Percentiles rank a stretch among this genome's conserved stretches.
phyloP scores from a whole-genome alignment of 2,888 invertebrate genomes.

The Tenthredo amoena region DNA sequence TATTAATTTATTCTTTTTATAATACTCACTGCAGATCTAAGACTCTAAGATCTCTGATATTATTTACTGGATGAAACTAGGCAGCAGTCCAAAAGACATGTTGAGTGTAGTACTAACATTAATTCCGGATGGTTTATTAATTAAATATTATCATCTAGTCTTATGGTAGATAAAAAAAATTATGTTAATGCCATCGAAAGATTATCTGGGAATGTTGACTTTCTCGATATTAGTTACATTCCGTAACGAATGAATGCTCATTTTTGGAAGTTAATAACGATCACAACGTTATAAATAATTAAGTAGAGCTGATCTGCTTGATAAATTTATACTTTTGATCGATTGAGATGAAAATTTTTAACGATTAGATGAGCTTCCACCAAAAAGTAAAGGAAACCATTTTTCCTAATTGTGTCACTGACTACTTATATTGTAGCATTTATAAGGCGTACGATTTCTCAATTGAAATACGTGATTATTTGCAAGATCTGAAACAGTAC shows the following conservation, averaged over 20 bases:
- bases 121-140: slow-evolving; percentile 60
- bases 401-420: neutral
- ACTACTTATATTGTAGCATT: slow-evolving; percentile 8
- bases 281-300: neutral
- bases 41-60: slow-evolving; percentile 47
- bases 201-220: neutral
- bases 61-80: slow-evolving; percentile 60
- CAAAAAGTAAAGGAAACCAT: slow-evolving; percentile 2
- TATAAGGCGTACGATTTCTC: neutral
- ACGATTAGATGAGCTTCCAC: slow-evolving; percentile 19
- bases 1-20: slow-evolving; percentile 12
- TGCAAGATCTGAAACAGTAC: neutral
- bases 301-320: slow-evolving; percentile 4
- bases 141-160: neutral
- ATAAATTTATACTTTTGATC: neutral
- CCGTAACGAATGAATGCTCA: slow-evolving; percentile 5
- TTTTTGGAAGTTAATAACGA: neutral
- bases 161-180: neutral
- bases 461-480: neutral
- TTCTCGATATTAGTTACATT: neutral
- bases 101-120: slow-evolving; percentile 65
- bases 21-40: slow-evolving; percentile 36
- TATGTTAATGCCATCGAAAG: neutral
- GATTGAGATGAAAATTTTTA: neutral
- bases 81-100: slow-evolving; percentile 68